A percentile compares a stretch with the other conserved stretches of the same genome.
Conservation (phyloP, 2,113 vertebrate species). For the Galbula dea region DNA sequence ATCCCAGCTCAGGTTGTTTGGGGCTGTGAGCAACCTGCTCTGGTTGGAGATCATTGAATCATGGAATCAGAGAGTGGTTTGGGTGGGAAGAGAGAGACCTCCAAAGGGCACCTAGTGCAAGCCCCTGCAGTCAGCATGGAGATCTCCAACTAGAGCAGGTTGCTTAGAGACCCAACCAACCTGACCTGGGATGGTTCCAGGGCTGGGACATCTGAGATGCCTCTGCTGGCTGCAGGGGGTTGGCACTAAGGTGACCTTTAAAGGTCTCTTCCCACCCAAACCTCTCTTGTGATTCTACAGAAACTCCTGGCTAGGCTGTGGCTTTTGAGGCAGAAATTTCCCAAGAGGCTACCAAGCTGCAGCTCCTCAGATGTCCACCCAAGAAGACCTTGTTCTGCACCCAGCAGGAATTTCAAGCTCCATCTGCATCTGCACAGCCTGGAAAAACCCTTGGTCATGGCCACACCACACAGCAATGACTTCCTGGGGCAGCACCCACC, state of each 20-base stretch:
- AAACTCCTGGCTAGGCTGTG: not conserved
- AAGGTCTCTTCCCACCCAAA: not conserved
- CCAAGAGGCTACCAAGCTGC: not conserved
- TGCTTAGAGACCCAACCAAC: too few species aligned
- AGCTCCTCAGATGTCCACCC: too few species aligned
- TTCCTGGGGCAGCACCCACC: too few species aligned
- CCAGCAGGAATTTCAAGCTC: not conserved
- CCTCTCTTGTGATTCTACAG: not conserved
- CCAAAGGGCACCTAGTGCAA: too few species aligned
- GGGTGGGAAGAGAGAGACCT: too few species aligned
- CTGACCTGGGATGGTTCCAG: too few species aligned
- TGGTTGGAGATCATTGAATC: too few species aligned
- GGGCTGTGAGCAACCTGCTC: not conserved
- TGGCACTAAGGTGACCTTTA: not conserved
- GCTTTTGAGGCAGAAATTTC: not conserved
- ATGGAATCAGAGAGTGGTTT: too few species aligned
- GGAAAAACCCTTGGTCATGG: not conserved
- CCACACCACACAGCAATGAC: rapidly evolving
- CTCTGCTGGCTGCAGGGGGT: not conserved
- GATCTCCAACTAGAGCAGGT: too few species aligned
- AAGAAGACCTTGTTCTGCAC: not conserved
- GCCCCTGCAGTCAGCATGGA: too few species aligned
- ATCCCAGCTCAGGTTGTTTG: not conserved
- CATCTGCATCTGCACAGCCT: not conserved
- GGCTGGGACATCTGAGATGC: not conserved